A percentile compares a stretch with the other conserved stretches of the same genome.
These are phyloP conservation scores for Ligdia adustata DNA, from an alignment of 2,888 invertebrate species.

Conservation along the genomic window DNA sequence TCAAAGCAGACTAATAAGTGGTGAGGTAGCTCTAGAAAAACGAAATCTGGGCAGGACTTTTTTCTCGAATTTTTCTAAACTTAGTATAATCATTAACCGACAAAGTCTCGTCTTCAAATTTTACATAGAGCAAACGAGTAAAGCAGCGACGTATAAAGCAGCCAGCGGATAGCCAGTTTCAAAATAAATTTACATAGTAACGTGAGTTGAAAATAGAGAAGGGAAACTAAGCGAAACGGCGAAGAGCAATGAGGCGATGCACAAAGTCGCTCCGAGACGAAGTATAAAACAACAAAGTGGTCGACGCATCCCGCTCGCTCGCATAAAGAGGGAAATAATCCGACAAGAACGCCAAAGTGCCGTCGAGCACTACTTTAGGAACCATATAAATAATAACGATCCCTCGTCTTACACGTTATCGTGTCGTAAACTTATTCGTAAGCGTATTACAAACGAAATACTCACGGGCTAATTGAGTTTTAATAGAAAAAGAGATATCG, in stretches of 20 bases:
- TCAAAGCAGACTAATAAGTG: no score
- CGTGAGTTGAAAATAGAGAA: constrained; percentile 77
- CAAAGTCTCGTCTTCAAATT: not conserved
- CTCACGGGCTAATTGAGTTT: constrained; percentile 31
- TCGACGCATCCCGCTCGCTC: constrained; percentile 73
- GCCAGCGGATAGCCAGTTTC: constrained; percentile 54
- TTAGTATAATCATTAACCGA: constrained; percentile 4
- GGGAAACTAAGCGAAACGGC: constrained; percentile 78
- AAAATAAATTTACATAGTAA: constrained; percentile 78
- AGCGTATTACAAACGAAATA: constrained; percentile 35
- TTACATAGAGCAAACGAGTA: constrained; percentile 23
- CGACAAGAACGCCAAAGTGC: constrained; percentile 67
- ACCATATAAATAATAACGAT: constrained; percentile 72
- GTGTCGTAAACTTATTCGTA: constrained; percentile 47
- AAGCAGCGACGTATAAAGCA: constrained; percentile 44
- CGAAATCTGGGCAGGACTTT: not conserved
- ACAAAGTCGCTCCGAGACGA: constrained; percentile 76
- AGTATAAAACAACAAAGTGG: constrained; percentile 83
- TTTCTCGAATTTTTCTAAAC: not conserved
- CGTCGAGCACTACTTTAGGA: constrained; percentile 66
- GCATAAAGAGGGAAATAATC: constrained; percentile 76
- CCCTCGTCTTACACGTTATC: constrained; percentile 62
- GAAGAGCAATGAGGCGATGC: constrained; percentile 80
- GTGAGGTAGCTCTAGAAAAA: not conserved
- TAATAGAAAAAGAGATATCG: constrained; percentile 43